Base-by-base conservation (phyloP, 2,888 invertebrate species). In the Tenthredo mesomela region DNA sequence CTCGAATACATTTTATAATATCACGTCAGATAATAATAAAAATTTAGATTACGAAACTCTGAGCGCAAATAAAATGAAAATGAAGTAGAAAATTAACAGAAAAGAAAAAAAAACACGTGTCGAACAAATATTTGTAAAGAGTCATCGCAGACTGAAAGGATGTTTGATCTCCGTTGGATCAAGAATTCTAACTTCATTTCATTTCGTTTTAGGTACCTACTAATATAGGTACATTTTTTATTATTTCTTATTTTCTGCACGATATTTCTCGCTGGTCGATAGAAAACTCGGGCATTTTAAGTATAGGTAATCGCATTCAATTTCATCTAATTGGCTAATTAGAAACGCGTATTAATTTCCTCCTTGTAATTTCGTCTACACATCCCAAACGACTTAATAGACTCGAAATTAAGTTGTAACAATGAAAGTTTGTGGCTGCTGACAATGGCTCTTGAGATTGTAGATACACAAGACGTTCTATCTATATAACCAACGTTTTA, bases 401-500 rank as follows among this genome's bases (percentile, higher is more conserved):
- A 84, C 84, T 84, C 33, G 84, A 58, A 84, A 84, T 84, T 84
- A 84, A 84, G 65, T 77, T 75, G 84, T 84, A 84, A 84, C 84
- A 84, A 84, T 77, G 84, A 84, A 84, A 84, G 73, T 84, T 78
- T 61, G 73, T 58, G 84, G 61, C 73, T 37, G 84, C 73, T 75
- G 77, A 84, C 84, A 84, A 84, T 84, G 58, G 84, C 47, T 58
- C 65, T 58, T 37, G 77, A 84, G 84, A 84, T 84, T 78, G 65
- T 73, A 84, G 84, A 84, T 84, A 84, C 47, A 61, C 80, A 58
- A 80, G 80, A 61, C 80, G 80, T 61, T 80, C 61, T 61, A 6
- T 54, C 54, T n/a, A 61, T 40, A 37, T 37, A 37, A 6, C 58
- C 61, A 37, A 5, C 80, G 80, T 80, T 80, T 80, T 61, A 80